Evolutionary conservation across 2,888 invertebrate species (phyloP).

Genomic region (Trachelus stipa): DNA sequence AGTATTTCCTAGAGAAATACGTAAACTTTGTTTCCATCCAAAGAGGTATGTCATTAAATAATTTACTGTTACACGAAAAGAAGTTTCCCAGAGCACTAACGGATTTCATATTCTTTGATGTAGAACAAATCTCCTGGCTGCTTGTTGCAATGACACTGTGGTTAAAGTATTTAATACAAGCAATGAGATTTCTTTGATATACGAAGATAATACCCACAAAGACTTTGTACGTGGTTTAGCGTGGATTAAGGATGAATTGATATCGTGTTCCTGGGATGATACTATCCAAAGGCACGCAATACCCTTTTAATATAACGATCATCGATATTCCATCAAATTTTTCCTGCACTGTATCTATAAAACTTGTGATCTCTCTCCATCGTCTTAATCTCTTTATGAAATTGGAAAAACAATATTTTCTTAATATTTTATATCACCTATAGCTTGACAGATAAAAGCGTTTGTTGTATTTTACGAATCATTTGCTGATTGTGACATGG

Average conservation of each 20-base stretch:
- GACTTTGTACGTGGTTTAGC: constrained; percentile 71
- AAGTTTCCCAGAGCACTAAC: background rate
- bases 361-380: too few species aligned
- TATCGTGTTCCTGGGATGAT: constrained; percentile 73
- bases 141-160: constrained; percentile 67
- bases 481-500: too few species aligned
- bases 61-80: background rate
- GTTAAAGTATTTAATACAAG: constrained; percentile 66
- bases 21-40: constrained; percentile 63
- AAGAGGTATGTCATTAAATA: constrained; percentile 39
- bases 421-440: too few species aligned
- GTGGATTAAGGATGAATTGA: constrained; percentile 69
- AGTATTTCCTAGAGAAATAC: constrained; percentile 59
- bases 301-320: background rate
- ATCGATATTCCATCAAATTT: too few species aligned
- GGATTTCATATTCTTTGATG: constrained; percentile 16
- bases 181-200: constrained; percentile 58
- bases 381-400: too few species aligned
- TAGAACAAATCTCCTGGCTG: constrained; percentile 65
- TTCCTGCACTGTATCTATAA: too few species aligned
- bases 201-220: constrained; percentile 66
- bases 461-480: too few species aligned
- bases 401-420: too few species aligned
- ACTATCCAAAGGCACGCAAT: constrained; percentile 61
- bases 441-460: too few species aligned